Evolutionary conservation across 2,113 vertebrate species (phyloP).

Genomic region (Ctenodactylus gundi): DNA sequence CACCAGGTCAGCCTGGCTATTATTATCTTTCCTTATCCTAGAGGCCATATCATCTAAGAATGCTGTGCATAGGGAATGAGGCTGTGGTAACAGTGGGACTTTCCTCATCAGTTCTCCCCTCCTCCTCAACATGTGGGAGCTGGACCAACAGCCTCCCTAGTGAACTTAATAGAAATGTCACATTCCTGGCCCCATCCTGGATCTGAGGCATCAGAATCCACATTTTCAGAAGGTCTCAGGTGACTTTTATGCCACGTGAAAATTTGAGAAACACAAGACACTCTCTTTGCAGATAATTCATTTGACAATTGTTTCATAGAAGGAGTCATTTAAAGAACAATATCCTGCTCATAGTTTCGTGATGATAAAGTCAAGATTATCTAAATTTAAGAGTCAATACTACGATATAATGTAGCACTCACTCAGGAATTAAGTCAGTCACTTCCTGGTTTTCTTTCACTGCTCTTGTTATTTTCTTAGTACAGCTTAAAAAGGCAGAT

Average conservation of each 20-base stretch:
- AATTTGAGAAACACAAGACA: neutral
- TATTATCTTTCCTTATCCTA: neutral
- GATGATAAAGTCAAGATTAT: neutral
- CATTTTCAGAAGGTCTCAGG: neutral
- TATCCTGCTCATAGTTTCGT: neutral
- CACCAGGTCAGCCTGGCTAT: neutral
- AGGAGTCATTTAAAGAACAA: neutral
- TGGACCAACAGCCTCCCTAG: neutral
- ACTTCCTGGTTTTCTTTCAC: neutral
- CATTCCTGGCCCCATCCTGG: neutral
- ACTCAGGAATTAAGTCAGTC: neutral
- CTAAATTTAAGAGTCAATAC: neutral
- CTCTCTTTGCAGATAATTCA: neutral
- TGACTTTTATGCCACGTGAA: neutral
- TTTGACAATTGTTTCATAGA: neutral
- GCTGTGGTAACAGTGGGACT: neutral
- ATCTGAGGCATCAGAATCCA: neutral
- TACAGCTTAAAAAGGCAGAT: conserved; percentile 59
- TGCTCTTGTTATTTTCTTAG: conserved; percentile 62
- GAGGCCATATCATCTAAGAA: neutral
- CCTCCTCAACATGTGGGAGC: neutral
- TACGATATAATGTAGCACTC: neutral
- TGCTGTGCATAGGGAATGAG: neutral
- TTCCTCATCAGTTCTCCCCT: neutral
- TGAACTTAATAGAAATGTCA: neutral